Evolutionary conservation across 2,888 invertebrate genomes (phyloP).

Genomic region (Cerastis rubricosa): DNA sequence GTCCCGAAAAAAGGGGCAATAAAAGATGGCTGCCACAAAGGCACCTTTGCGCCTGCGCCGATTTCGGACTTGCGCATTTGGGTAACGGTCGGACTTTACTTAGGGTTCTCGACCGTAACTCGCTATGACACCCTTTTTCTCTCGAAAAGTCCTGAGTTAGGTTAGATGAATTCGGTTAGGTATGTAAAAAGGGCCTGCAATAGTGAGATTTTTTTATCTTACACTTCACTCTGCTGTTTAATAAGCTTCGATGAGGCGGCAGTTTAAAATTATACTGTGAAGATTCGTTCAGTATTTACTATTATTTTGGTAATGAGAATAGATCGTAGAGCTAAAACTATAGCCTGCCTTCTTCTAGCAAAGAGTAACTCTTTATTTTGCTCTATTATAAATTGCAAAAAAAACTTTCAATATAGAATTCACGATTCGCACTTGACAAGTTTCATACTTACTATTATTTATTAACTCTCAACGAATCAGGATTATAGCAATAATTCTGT

Average conservation of each 20-base stretch:
- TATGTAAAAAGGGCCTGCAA: neutral
- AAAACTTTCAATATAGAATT: neutral
- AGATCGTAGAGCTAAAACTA: neutral
- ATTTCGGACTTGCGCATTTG: constrained; percentile 85
- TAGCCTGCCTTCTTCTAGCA: neutral
- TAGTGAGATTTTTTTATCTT: neutral
- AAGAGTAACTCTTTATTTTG: neutral
- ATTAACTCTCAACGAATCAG: neutral
- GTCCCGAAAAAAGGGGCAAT: constrained; percentile 82
- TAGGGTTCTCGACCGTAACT: constrained; percentile 52
- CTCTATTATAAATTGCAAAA: neutral
- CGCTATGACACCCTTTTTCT: neutral
- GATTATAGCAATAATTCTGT: neutral
- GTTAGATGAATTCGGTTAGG: neutral
- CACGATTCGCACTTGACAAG: neutral
- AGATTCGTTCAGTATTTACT: neutral
- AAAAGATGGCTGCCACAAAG: constrained; percentile 89
- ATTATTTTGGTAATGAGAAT: neutral
- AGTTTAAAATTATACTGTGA: neutral
- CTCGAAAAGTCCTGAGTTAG: neutral
- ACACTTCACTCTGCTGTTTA: neutral
- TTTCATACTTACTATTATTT: neutral
- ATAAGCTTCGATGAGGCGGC: neutral
- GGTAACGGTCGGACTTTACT: constrained; percentile 54
- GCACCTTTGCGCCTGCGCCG: constrained; percentile 87